Percentiles rank a stretch among this genome's conserved stretches.
Conservation (phyloP, 2,888 invertebrate species). For the Cerceris rybyensis region DNA sequence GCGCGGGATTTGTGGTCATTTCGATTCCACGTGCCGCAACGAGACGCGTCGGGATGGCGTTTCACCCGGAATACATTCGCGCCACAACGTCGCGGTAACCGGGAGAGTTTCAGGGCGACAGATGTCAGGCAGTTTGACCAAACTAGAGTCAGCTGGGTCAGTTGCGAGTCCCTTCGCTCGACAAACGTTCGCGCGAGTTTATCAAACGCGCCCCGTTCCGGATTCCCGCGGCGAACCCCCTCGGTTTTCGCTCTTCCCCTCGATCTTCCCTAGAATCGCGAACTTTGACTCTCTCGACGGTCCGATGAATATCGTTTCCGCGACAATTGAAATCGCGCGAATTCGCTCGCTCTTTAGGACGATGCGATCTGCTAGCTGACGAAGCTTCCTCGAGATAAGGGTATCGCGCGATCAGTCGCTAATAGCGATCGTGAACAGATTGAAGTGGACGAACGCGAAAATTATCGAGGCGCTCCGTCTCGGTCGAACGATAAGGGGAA, state of each 20-base stretch:
- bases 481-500: too few species aligned
- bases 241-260: not conserved
- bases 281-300: too few species aligned
- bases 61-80: not conserved
- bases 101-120: conserved; percentile 39
- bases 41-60: conserved; percentile 2
- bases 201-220: conserved; percentile 8
- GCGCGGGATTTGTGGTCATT: conserved; percentile 40
- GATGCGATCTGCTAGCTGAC: too few species aligned
- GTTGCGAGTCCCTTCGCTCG: conserved; percentile 3
- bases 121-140: conserved; percentile 47
- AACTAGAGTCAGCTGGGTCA: not conserved
- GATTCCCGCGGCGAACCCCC: not conserved
- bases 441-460: too few species aligned
- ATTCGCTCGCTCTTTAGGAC: too few species aligned
- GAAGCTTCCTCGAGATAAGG: too few species aligned
- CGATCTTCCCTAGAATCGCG: too few species aligned
- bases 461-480: too few species aligned
- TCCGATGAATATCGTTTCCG: too few species aligned
- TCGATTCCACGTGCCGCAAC: conserved; percentile 34
- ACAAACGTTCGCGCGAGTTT: conserved; percentile 19
- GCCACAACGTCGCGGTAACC: conserved; percentile 10
- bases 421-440: too few species aligned
- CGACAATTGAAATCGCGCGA: too few species aligned
- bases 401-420: too few species aligned